Percentiles rank a stretch among this genome's conserved stretches.
Evolutionary conservation across 2,888 invertebrate genomes (phyloP).

Genomic region (Eilema depressum): DNA sequence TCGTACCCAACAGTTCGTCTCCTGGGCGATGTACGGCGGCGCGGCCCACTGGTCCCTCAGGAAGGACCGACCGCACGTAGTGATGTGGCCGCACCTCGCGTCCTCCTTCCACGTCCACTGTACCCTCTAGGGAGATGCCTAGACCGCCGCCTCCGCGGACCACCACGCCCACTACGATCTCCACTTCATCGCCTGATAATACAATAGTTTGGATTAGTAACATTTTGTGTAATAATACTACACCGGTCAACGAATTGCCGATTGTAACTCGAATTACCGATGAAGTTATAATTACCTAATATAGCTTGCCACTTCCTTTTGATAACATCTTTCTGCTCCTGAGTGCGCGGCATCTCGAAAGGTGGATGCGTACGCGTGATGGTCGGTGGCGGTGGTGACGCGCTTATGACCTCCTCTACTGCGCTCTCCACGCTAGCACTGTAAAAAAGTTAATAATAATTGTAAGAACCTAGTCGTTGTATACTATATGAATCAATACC

Average conservation of each 20-base stretch:
- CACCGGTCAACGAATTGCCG: neutral
- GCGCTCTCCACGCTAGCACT: constrained; percentile 56
- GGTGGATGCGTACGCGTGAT: constrained; percentile 64
- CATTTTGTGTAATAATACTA: neutral
- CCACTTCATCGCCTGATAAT: constrained; percentile 82
- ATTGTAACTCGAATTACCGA: neutral
- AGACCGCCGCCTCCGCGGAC: constrained; percentile 95
- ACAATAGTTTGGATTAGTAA: neutral
- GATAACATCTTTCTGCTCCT: constrained; percentile 93
- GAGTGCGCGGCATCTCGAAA: constrained; percentile 87
- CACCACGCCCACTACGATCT: constrained; percentile 84
- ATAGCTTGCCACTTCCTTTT: constrained; percentile 94
- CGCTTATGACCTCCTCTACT: constrained; percentile 55
- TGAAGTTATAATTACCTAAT: constrained; percentile 82
- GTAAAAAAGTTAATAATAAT: neutral
- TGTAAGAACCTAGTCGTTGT: neutral
- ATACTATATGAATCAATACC: neutral
- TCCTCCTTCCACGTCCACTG: constrained; percentile 99
- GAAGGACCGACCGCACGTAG: constrained; percentile 98
- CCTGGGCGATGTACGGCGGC: constrained; percentile 96
- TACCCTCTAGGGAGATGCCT: constrained; percentile 98
- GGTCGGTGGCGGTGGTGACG: constrained; percentile 60
- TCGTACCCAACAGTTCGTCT: constrained; percentile 94
- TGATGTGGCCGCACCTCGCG: constrained; percentile 99
- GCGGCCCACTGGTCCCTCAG: constrained; percentile 99